These are phyloP conservation scores for Theretra japonica DNA, from an alignment of 2,888 invertebrate genomes.

Conservation along the genomic window DNA sequence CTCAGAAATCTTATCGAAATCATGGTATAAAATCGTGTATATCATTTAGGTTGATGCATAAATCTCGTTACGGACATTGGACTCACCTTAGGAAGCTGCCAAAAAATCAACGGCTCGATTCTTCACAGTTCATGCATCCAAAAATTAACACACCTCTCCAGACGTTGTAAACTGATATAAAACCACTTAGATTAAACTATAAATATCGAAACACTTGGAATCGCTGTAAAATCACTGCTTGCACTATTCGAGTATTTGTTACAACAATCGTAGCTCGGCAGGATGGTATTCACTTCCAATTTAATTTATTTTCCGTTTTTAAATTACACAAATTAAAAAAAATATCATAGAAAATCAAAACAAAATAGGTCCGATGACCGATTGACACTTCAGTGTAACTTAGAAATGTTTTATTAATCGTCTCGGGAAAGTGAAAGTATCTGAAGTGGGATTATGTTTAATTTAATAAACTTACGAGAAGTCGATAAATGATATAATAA, in stretches of 20 bases:
- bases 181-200: slow-evolving; percentile 12
- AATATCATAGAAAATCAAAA: slow-evolving; percentile 24
- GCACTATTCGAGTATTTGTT: slow-evolving; percentile 1
- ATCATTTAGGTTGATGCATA: neutral
- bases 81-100: slow-evolving; percentile 20
- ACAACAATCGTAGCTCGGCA: neutral
- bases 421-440: slow-evolving; percentile 47
- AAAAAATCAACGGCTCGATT: slow-evolving; percentile 6
- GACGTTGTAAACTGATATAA: slow-evolving; percentile 11
- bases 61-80: slow-evolving; percentile 8
- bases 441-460: neutral
- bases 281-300: neutral
- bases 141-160: slow-evolving; percentile 15
- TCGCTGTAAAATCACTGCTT: slow-evolving; percentile 6
- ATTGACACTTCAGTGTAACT: slow-evolving; percentile 36
- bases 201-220: slow-evolving; percentile 15
- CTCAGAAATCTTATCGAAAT: neutral
- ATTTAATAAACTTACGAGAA: slow-evolving; percentile 34
- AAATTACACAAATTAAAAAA: slow-evolving; percentile 1
- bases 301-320: neutral
- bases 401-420: slow-evolving; percentile 33
- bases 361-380: slow-evolving; percentile 41
- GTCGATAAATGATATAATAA: neutral
- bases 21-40: neutral
- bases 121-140: slow-evolving; percentile 8